phyloP scores from a whole-genome alignment of 2,888 invertebrate species.

The Spatulosminthurus flaviceps region DNA sequence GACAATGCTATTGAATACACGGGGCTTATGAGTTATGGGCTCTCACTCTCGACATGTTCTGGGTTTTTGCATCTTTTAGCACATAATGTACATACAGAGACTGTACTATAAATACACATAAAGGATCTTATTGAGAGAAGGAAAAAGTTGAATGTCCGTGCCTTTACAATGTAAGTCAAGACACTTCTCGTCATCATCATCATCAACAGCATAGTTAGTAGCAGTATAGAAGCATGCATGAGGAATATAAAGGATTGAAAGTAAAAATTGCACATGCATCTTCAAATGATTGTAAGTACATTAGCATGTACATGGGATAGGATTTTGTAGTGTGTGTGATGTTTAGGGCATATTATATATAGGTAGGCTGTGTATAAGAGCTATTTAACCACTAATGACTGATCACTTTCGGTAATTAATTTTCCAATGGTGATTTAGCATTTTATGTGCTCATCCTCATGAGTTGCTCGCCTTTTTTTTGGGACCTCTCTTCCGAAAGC shows the following conservation, averaged over 20 bases:
- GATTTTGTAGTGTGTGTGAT: neutral
- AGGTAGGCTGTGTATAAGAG: neutral
- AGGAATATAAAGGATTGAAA: too few species aligned
- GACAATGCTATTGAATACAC: too few species aligned
- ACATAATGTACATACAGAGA: too few species aligned
- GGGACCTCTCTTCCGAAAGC: neutral
- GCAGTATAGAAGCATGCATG: neutral
- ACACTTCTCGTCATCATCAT: too few species aligned
- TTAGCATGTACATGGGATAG: neutral
- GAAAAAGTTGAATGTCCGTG: too few species aligned
- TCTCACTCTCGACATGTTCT: too few species aligned
- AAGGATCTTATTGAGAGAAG: too few species aligned
- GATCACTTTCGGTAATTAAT: slow-evolving; percentile 43
- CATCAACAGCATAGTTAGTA: neutral
- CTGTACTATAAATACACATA: too few species aligned
- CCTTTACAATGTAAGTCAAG: too few species aligned
- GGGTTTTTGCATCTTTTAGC: too few species aligned
- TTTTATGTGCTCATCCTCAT: slow-evolving; percentile 11
- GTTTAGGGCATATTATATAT: neutral
- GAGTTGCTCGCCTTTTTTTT: slow-evolving; percentile 1
- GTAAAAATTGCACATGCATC: too few species aligned
- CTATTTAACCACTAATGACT: slow-evolving; percentile 34
- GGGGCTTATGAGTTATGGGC: too few species aligned
- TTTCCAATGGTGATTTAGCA: slow-evolving; percentile 43
- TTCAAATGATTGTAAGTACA: neutral